phyloP scores from a whole-genome alignment of 2,888 invertebrate genomes.

The Ennomos fuscantarius region DNA sequence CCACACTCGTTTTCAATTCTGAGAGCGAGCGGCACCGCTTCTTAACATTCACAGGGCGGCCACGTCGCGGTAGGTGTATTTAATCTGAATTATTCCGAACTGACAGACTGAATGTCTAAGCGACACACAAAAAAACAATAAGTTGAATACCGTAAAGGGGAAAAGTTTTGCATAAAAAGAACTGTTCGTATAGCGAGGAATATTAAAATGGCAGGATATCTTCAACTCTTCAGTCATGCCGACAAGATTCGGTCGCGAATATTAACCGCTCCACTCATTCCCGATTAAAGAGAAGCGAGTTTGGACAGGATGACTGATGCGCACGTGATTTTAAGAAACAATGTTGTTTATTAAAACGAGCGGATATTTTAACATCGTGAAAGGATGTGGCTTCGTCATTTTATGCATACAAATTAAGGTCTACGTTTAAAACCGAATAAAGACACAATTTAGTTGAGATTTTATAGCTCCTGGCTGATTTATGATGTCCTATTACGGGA shows the following conservation, averaged over 20 bases:
- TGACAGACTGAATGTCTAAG: constrained; percentile 78
- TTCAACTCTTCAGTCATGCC: constrained; percentile 62
- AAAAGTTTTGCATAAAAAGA: constrained; percentile 68
- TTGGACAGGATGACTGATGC: constrained; percentile 76
- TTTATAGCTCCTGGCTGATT: constrained; percentile 64
- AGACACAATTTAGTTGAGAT: constrained; percentile 62
- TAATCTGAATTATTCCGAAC: constrained; percentile 80
- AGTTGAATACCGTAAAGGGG: constrained; percentile 61
- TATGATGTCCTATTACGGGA: constrained; percentile 58
- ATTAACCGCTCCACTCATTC: constrained; percentile 69
- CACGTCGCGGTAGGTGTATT: constrained; percentile 76
- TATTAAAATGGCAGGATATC: constrained; percentile 72
- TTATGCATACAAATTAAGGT: constrained; percentile 73
- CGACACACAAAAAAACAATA: constrained; percentile 65
- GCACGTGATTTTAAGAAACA: constrained; percentile 72
- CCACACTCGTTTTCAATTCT: constrained; percentile 76
- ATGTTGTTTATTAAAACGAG: constrained; percentile 73
- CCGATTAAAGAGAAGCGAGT: constrained; percentile 78
- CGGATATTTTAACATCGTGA: constrained; percentile 80
- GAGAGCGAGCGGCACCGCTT: constrained; percentile 60
- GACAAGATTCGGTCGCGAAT: constrained; percentile 66
- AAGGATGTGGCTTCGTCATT: constrained; percentile 67
- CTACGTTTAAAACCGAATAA: constrained; percentile 71
- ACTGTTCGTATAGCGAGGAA: constrained; percentile 65
- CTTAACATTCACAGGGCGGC: constrained; percentile 70